Evolutionary conservation across 2,888 invertebrate genomes (phyloP), one percentile per base, ranked within the genome.

Genomic region (Copidosoma aretas): DNA sequence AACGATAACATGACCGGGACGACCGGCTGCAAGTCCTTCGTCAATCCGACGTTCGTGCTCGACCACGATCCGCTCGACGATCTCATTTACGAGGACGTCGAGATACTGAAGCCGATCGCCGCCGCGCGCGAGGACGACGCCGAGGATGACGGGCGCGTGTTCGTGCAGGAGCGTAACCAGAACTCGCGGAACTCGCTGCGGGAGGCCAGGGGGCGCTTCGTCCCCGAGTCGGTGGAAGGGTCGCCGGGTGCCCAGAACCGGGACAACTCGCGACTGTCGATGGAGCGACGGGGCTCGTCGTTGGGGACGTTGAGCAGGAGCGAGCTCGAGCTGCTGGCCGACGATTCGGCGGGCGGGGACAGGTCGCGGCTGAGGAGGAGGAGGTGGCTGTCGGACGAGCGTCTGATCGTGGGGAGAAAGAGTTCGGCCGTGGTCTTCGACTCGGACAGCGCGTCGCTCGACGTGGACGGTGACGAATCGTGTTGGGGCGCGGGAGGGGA

Each of bases 201-300:
- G 60, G 76, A 77, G 49, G 41, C 56, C 43, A 54, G 51, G 15
- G 32, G 3, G 32, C 32, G 32, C 32, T 32, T 32, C 32, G 65
- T 60, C 14, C 25, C 32, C 46, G 17, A 22, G n/a, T 41, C 51
- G 52, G 17, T 14, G 24, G 77, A 78, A 58, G 74, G 74, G 14
- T 78, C 78, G 0, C 78, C 79, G 1, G 75, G 72, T 19, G 67
- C 75, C 12, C 79, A 81, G 39, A 82, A 81, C 66, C 56, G 63
- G 41, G 74, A 73, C 24, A 82, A 82, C 67, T 72, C 75, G 1
- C 71, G 74, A 14, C 65, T 80, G 15, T 78, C 74, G 5, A 59
- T 80, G 58, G 77, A 77, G 54, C 77, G 80, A 62, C 64, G 72
- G 41, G 51, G 54, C 8, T 62, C 57, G 8, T 24, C 19, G 73